Conservation (phyloP, 2,888 invertebrate genomes). For the Tenthredo distinguenda region DNA sequence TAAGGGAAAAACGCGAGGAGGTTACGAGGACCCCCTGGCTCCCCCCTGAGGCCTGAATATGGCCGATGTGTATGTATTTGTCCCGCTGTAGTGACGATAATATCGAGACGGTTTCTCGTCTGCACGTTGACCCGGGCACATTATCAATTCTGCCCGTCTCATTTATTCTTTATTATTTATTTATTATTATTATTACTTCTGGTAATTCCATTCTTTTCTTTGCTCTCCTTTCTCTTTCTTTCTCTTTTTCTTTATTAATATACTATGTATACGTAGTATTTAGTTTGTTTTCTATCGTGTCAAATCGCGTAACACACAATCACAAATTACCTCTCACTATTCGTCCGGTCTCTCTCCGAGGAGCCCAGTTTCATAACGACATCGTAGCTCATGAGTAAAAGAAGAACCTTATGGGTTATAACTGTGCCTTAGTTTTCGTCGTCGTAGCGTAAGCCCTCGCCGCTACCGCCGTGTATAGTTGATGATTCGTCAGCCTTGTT, state of each 20-base stretch:
- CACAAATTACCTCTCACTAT: conserved; percentile 40
- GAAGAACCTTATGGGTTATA: conserved; percentile 8
- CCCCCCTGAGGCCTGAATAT: conserved; percentile 5
- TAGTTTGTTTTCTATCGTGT: neutral
- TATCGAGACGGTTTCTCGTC: conserved; percentile 26
- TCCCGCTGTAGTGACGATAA: neutral
- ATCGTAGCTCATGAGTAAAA: conserved; percentile 38
- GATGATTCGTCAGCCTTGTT: conserved; percentile 23
- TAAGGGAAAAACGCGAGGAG: neutral
- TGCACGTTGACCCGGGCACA: conserved; percentile 41
- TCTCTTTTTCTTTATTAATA: neutral
- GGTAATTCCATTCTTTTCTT: neutral
- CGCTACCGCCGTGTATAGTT: neutral
- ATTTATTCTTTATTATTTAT: neutral
- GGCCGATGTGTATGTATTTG: conserved; percentile 18
- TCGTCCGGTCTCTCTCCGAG: conserved; percentile 50
- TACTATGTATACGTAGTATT: neutral
- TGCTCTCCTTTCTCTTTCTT: neutral
- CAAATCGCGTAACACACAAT: conserved; percentile 15
- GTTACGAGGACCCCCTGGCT: neutral
- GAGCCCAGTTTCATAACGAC: conserved; percentile 51
- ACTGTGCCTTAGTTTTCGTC: neutral
- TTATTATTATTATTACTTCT: neutral
- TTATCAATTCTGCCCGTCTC: conserved; percentile 4
- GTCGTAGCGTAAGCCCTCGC: neutral